Evolutionary conservation across 2,113 vertebrate genomes (phyloP), one percentile per base, ranked within the genome.

Genomic region (Mastomys coucha): DNA sequence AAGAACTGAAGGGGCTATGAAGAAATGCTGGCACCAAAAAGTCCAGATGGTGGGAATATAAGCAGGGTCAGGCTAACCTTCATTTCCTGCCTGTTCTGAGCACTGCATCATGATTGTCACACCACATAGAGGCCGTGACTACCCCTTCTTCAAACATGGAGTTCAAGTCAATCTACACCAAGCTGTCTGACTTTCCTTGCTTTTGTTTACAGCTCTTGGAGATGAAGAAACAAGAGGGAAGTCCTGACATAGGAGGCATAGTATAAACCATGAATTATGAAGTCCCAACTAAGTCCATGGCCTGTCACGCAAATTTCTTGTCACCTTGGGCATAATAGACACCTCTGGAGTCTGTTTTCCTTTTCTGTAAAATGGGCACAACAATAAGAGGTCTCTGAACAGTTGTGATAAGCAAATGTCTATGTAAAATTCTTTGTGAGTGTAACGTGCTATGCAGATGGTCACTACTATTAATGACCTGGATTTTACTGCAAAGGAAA

Each of bases 391-490:
- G 84, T 84, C 82, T 96, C 91, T 75, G 78, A 96, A 95, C 89
- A 95, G 95, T 87, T 67, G 89, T 88, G 89, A 96, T 80, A 97
- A 89, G 75, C 92, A 97, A 97, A 97, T 96, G 33, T 91, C 10
- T 93, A 97, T 97, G 94, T 82, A 97, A 97, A 96, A 93, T 31
- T 31, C 51, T 93, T 89, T 85, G 95, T 85, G 95, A 95, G 81
- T 95, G 92, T 87, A 97, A 97, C 11, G 36, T 93, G 96, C 94
- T 70, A 19, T 56, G 67, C 86, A 97, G 96, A 92, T 58, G 31
- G 88, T 94, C 97, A 88, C 91, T 94, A 87, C 96, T 97, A 96
- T 97, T 97, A 97, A 97, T 97, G 97, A 95, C 91, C 94, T 89
- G 93, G 84, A 96, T 97, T 96, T 96, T 86, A 81, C 96, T 97